phyloP scores from a whole-genome alignment of 2,113 vertebrate genomes.

The Pomatorhinus ruficollis region DNA sequence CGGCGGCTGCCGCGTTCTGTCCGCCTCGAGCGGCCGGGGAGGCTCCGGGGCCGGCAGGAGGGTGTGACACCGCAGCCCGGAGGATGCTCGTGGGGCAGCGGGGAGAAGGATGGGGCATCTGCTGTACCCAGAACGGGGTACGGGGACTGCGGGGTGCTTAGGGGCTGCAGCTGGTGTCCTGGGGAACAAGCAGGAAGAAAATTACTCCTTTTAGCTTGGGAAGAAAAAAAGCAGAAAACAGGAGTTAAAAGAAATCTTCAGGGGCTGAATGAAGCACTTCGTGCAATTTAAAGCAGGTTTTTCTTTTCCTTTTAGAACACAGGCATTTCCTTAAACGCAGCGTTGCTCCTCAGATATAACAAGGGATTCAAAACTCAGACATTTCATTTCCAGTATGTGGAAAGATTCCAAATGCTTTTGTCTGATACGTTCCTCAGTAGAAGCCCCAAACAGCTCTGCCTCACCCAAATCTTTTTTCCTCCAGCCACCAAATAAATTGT shows the following conservation, averaged over 20 bases:
- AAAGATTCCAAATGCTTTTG: not conserved
- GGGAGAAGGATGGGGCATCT: not conserved
- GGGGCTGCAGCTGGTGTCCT: not conserved
- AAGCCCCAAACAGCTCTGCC: not conserved
- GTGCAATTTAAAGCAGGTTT: not conserved
- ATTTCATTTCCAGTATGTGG: not conserved
- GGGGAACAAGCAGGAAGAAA: not conserved
- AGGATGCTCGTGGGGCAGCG: not conserved
- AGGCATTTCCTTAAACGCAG: not conserved
- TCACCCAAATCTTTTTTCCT: not conserved
- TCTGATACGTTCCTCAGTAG: not conserved
- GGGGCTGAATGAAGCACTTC: not conserved
- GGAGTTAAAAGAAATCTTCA: not conserved
- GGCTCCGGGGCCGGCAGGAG: fast-evolving
- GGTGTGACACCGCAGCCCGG: not conserved
- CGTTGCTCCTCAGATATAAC: not conserved
- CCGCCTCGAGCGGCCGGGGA: not conserved
- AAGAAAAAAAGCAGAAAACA: not conserved
- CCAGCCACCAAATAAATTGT: not conserved
- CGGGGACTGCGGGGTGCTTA: fast-evolving
- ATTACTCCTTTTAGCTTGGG: not conserved
- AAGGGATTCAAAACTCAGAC: not conserved
- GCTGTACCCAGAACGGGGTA: fast-evolving
- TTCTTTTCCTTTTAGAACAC: not conserved
- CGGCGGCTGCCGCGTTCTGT: not conserved